Evolutionary conservation across 2,797 vertebrate genomes (phyloP), one percentile per base, ranked within the genome.

Genomic region (Coluber constrictor): DNA sequence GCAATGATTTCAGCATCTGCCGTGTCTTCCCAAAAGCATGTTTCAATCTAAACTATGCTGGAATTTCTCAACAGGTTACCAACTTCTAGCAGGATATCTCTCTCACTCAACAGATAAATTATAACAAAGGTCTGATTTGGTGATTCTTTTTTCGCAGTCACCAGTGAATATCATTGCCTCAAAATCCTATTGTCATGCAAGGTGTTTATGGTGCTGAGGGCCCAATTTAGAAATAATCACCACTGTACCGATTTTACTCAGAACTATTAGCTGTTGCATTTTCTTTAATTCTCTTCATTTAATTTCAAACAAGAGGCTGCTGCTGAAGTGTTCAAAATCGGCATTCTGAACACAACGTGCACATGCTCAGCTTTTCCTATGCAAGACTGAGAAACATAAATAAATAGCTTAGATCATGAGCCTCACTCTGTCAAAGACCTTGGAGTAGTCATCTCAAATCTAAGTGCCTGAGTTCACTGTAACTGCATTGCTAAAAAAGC

Each of bases 151-250:
- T 95, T 54, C 70, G 29, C 18, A 6, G 16, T 51, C 16, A 47
- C 2, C 86, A 51, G 47, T 3, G 79, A 93, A 89, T 3, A 51
- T 55, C 91, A 91, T 91, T 92, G 90, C 23, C 32, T 57, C 91
- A 2, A 3, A 55, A 90, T 2, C 89, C 94, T n/a, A 60, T 86
- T 91, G 1, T 87, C 60, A 91, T 89, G 66, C 27, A 95, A 90
- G 32, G 7, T 29, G 91, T 92, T 94, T 59, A 12, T 29, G 4
- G 4, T 51, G 15, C 57, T 70, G 56, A 5, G 9, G 20, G 3
- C 1, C 56, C 88, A 90, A 93, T 94, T 96, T 92, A 92, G 79
- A 57, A 86, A 93, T 93, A 56, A 93, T 89, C 29, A 93, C 16
- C 32, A 86, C 88, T 59, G 90, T 18, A 83, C 0, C 5, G 51